A percentile compares a stretch with the other conserved stretches of the same genome.
Evolutionary conservation across 2,888 invertebrate genomes (phyloP).

Genomic region (Mythimna loreyi): DNA sequence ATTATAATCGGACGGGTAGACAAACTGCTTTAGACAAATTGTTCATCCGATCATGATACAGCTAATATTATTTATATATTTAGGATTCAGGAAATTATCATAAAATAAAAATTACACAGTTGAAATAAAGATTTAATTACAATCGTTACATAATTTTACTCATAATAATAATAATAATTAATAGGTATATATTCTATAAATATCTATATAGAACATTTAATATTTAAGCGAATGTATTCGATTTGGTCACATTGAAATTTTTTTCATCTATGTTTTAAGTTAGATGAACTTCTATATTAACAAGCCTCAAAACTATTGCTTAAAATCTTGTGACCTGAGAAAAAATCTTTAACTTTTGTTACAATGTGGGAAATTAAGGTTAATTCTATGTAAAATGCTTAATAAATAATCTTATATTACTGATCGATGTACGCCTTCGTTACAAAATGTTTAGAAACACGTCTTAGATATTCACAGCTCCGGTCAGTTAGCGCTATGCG

Average conservation of each 20-base stretch:
- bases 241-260: conserved; percentile 87
- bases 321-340: conserved; percentile 63
- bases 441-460: conserved; percentile 54
- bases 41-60: not conserved
- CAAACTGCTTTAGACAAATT: no score
- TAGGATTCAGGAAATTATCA: conserved; percentile 30
- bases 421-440: conserved; percentile 67
- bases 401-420: conserved; percentile 73
- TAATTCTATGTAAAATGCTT: conserved; percentile 67
- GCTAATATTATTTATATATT: not conserved
- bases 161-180: conserved; percentile 88
- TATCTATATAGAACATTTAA: conserved; percentile 90
- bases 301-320: conserved; percentile 70
- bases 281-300: conserved; percentile 51
- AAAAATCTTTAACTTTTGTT: conserved; percentile 50
- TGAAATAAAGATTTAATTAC: conserved; percentile 91
- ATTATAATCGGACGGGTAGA: no score
- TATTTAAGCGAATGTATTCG: conserved; percentile 90
- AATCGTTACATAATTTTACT: conserved; percentile 90
- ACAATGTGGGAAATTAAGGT: conserved; percentile 64
- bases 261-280: conserved; percentile 59
- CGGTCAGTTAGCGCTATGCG: conserved; percentile 44
- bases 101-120: conserved; percentile 78
- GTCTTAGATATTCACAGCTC: conserved; percentile 68
- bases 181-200: conserved; percentile 90